A percentile compares a stretch with the other conserved stretches of the same genome.
Evolutionary conservation across 1,140 invertebrate species (phyloP).

Genomic region (Drosophila tropicalis): DNA sequence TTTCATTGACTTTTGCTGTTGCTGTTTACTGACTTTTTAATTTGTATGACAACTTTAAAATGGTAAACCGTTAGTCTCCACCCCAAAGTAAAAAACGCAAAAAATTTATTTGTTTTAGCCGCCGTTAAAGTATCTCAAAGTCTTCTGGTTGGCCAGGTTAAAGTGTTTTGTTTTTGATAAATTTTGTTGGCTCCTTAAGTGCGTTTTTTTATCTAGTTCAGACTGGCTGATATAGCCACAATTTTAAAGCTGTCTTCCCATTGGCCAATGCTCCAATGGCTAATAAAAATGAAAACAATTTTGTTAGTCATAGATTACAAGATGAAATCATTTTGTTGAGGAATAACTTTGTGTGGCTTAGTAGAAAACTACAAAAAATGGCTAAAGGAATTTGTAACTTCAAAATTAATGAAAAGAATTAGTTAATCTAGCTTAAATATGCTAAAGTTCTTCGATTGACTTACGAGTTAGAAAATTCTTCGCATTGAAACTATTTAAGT

Average conservation of each 20-base stretch:
- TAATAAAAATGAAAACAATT: neutral
- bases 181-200: conserved; percentile 23
- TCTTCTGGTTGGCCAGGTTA: conserved; percentile 67
- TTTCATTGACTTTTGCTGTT: conserved; percentile 17
- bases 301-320: neutral
- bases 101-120: conserved; percentile 28
- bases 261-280: conserved; percentile 23
- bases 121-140: conserved; percentile 19
- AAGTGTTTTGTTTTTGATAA: conserved; percentile 48
- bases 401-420: no score
- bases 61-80: conserved; percentile 52
- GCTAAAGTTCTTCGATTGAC: no score
- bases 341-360: no score
- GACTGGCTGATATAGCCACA: conserved; percentile 31
- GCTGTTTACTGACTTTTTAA: conserved; percentile 23
- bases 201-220: conserved; percentile 34
- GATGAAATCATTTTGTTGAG: neutral
- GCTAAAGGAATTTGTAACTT: no score
- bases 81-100: conserved; percentile 22
- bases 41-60: conserved; percentile 57
- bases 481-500: no score
- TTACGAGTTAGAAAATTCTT: no score
- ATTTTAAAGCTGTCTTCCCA: conserved; percentile 36
- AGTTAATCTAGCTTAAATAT: no score
- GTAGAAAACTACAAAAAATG: no score